These are phyloP conservation scores for Drosophila neocordata DNA, from an alignment of 1,140 invertebrate species.

Conservation along the genomic window DNA sequence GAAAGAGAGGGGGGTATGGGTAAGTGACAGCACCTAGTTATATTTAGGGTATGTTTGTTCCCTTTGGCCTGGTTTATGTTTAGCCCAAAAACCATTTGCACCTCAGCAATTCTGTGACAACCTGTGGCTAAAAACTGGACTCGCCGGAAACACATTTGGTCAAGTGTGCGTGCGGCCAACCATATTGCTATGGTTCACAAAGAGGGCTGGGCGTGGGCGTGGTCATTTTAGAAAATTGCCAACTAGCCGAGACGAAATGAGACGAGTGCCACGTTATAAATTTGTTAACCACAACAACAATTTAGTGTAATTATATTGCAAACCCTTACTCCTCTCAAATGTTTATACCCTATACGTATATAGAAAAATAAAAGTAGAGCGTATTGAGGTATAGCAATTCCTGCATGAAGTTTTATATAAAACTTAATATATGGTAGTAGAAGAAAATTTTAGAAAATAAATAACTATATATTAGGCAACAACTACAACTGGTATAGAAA, in stretches of 20 bases:
- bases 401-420: too few relatives aligned
- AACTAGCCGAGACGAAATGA: slow-evolving; percentile 38
- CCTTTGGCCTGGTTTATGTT: slow-evolving; percentile 46
- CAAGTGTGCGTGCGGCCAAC: slow-evolving; percentile 38
- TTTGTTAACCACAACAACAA: slow-evolving; percentile 74
- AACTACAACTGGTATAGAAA: too few relatives aligned
- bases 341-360: not conserved
- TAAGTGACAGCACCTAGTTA: slow-evolving; percentile 32
- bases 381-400: too few relatives aligned
- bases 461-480: too few relatives aligned
- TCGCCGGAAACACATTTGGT: slow-evolving; percentile 63
- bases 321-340: slow-evolving; percentile 11
- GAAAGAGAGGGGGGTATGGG: not conserved
- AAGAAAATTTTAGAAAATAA: too few relatives aligned
- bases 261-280: slow-evolving; percentile 63
- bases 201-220: slow-evolving; percentile 20
- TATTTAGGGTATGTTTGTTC: slow-evolving; percentile 3
- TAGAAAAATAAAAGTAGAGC: not conserved
- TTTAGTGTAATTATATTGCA: slow-evolving; percentile 71
- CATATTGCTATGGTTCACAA: slow-evolving; percentile 20
- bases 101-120: slow-evolving; percentile 72
- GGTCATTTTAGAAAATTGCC: slow-evolving; percentile 58
- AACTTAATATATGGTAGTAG: too few relatives aligned
- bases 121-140: slow-evolving; percentile 61
- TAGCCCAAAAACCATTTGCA: slow-evolving; percentile 28